Evolutionary conservation across 2,797 vertebrate species (phyloP), one percentile per base, ranked within the genome.

Genomic region (Enteromius paludinosus): DNA sequence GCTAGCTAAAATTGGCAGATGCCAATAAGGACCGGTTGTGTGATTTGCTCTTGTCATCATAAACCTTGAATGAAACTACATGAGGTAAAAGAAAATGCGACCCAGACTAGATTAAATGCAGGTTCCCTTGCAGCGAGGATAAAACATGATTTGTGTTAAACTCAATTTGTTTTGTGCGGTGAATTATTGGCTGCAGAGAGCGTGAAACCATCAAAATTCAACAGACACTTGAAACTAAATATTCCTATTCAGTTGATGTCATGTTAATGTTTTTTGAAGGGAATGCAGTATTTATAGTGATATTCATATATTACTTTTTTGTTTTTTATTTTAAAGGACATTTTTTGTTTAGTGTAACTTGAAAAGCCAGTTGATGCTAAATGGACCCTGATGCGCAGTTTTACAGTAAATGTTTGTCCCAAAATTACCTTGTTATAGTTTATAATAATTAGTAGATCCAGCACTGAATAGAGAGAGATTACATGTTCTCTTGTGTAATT

Each of bases 121-220:
- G 25, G 38, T 71, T 71, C 38, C 30, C 25, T 71, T 3, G 66
- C 17, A 33, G 52, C 12, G n/a, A 68, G 20, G 72, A 38, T 59
- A 68, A 41, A 79, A 38, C 65, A 56, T 18, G 62, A 23, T 79
- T 54, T 79, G 47, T 12, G 5, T 35, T 41, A 38, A 68, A 52
- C 77, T 68, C 64, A 43, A 43, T 69, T 78, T 59, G 23, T 79
- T 41, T 79, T 28, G 23, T 79, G n/a, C 41, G 30, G 71, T 59
- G 52, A 30, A 79, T 49, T 54, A 65, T 78, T 65, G 61, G 41
- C 43, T 78, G 61, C 61, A 11, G 41, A 79, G 11, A 69, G 47
- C 9, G 28, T 79, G 61, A 45, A 70, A 79, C 25, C 35, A 59
- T 66, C 25, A 59, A 30, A 70, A 69, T 28, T 79, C 64, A 56